Percentiles rank a stretch among this genome's conserved stretches.
phyloP scores from a whole-genome alignment of 2,888 invertebrate genomes.

The Coelinius sp. region DNA sequence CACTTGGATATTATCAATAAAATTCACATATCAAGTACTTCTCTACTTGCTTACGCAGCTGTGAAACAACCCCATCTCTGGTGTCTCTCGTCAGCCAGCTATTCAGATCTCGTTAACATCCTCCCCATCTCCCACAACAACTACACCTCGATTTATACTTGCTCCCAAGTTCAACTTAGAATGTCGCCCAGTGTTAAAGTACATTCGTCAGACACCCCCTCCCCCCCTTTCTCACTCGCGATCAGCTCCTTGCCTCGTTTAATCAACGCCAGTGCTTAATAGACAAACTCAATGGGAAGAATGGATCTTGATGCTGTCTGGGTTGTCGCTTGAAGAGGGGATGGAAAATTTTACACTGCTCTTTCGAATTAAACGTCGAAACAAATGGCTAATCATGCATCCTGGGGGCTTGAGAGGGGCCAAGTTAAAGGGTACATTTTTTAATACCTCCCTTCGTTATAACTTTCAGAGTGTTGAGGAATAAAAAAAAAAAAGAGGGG shows the following conservation, averaged over 20 bases:
- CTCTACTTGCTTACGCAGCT: slow-evolving; percentile 44
- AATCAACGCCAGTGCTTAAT: slow-evolving; percentile 68
- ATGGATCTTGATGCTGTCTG: slow-evolving; percentile 60
- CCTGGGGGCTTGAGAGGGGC: slow-evolving; percentile 45
- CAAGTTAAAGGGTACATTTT: too few species aligned
- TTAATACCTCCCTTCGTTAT: not conserved
- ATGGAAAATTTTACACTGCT: slow-evolving; percentile 23
- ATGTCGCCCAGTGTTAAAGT: slow-evolving; percentile 34
- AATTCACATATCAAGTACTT: slow-evolving; percentile 19
- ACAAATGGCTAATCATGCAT: slow-evolving; percentile 68
- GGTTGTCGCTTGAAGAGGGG: slow-evolving; percentile 38
- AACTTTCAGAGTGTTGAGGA: not conserved
- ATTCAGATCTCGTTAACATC: slow-evolving; percentile 61
- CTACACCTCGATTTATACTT: slow-evolving; percentile 33
- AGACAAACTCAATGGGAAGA: slow-evolving; percentile 66
- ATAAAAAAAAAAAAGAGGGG: not conserved
- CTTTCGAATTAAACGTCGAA: slow-evolving; percentile 66
- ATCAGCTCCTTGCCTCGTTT: slow-evolving; percentile 56
- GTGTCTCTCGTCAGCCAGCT: slow-evolving; percentile 55
- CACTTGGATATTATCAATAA: too few species aligned
- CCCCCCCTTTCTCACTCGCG: too few species aligned
- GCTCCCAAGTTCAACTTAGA: slow-evolving; percentile 27
- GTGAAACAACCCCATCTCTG: slow-evolving; percentile 53
- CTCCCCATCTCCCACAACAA: not conserved
- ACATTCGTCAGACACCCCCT: slow-evolving; percentile 33